Base-by-base conservation (phyloP, 2,888 invertebrate genomes). In the Beris morrisii region DNA sequence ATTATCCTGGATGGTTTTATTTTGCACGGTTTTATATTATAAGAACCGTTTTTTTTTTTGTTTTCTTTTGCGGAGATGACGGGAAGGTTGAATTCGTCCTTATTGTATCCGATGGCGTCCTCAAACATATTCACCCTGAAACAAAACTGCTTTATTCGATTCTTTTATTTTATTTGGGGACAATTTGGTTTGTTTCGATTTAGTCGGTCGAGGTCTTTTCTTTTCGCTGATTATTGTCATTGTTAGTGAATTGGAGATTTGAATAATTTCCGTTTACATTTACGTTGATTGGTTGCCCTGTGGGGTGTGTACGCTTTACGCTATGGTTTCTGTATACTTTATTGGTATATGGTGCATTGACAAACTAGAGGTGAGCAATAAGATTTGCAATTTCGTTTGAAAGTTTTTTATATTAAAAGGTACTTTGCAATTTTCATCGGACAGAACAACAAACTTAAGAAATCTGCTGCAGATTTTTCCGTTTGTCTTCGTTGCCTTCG, bases 1-100 rank as follows among this genome's bases (percentile, higher is more conserved):
- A 68, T 68, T 68, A 68, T 68, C 53, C 12, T 64, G 44, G 30
- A 53, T 68, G 68, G 54, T 65, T 68, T 68, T 68, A 65, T 68
- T 68, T 68, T 65, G 64, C 68, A 68, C 68, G 56, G 59, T 61
- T 65, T 65, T 68, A 68, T 68, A 68, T 61, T 65, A 65, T 65
- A 56, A 44, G 50, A 61, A 48, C 59, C 59, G 46, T 58, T 58
- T 58, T 46, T 22, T 22, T 22, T 22, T 22, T 22, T 22, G 22
- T 22, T 22, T 22, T 22, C 22, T 22, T 22, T 22, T 22, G 22
- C 22, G 54, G n/a, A 12, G 22, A 15, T 22, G 56, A 22, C 5
- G 6, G 13, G 48, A 46, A n/a, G 9, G n/a, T 53, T 31, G 30
- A 53, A n/a, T 30, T n/a, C 9, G 28, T 30, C 53, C 30, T 9